Base-by-base conservation (phyloP, 2,113 vertebrate species). In the Isurus oxyrinchus region DNA sequence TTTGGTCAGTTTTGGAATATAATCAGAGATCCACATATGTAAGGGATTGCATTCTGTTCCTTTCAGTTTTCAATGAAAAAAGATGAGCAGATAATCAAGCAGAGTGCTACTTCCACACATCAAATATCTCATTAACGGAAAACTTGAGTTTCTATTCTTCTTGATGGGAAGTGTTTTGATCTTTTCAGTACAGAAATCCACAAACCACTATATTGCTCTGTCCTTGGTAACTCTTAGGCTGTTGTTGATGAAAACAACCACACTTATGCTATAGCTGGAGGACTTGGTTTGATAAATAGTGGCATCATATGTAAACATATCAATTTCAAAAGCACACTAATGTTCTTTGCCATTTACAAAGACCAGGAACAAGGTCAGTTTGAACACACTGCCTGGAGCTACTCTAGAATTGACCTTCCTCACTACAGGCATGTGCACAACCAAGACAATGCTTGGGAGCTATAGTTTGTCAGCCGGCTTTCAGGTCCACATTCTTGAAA, bases 321-420 rank as follows among this genome's bases (percentile, higher is more conserved):
- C 96, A 96, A 96, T 97, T 97, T 97, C 96, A 96, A 96, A 81
- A 76, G 96, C 81, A 95, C 96, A 81, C 81, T 96, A 69, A 79
- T 61, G 19, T 96, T 96, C 86, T 96, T 96, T 97, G 96, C 93
- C 96, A 96, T 97, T 97, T 97, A 97, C 96, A 94, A 96, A 96
- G 96, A 96, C 97, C 97, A 55, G 79, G 93, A 96, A 97, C 97
- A 97, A 97, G 97, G 97, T 97, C 97, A 97, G 94, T 94, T 49
- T 96, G 61, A 97, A 97, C 96, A 76, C 57, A 55, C 96, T 96
- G 96, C 96, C 96, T 96, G 96, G 96, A 97, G 97, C 96, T 96
- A 96, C 96, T 95, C 94, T 95, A 96, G 96, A 96, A 87, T 88
- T 91, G 69, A 96, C 95, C 96, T 96, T 96, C 63, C 49, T 95